Evolutionary conservation across 2,888 invertebrate genomes (phyloP).

Genomic region (Eilema sororculum): DNA sequence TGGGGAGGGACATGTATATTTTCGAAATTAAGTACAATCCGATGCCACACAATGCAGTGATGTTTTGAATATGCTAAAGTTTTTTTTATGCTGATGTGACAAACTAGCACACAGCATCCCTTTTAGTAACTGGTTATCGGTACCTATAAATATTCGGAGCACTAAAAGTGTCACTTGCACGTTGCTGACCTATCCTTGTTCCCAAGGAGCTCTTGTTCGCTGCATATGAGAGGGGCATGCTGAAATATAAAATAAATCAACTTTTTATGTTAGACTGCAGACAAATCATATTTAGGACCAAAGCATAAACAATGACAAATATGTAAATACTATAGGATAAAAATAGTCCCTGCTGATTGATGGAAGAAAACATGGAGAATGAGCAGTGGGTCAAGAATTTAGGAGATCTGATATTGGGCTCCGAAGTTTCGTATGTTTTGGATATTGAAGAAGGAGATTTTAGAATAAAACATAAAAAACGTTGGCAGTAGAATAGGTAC

Average conservation of each 20-base stretch:
- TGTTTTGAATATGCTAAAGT: background rate
- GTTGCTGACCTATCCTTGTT: background rate
- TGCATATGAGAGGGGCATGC: background rate
- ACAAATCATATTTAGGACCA: too few species aligned
- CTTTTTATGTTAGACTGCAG: background rate
- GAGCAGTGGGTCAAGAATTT: too few species aligned
- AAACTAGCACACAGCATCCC: background rate
- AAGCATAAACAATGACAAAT: too few species aligned
- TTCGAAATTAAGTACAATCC: too few species aligned
- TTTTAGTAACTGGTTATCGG: background rate
- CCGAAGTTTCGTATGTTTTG: too few species aligned
- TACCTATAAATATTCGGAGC: conserved; percentile 3
- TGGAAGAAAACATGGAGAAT: too few species aligned
- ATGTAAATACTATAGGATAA: too few species aligned
- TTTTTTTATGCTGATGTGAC: background rate
- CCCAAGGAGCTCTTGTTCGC: background rate
- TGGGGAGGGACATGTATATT: too few species aligned
- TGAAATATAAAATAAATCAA: background rate
- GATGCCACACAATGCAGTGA: background rate
- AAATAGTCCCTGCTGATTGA: too few species aligned
- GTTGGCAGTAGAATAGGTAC: background rate
- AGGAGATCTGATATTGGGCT: too few species aligned
- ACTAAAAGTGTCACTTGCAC: conserved; percentile 4
- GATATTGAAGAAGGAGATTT: too few species aligned
- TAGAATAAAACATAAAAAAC: too few species aligned